Evolutionary conservation across 2,888 invertebrate genomes (phyloP).

Genomic region (Drosophila picticornis): DNA sequence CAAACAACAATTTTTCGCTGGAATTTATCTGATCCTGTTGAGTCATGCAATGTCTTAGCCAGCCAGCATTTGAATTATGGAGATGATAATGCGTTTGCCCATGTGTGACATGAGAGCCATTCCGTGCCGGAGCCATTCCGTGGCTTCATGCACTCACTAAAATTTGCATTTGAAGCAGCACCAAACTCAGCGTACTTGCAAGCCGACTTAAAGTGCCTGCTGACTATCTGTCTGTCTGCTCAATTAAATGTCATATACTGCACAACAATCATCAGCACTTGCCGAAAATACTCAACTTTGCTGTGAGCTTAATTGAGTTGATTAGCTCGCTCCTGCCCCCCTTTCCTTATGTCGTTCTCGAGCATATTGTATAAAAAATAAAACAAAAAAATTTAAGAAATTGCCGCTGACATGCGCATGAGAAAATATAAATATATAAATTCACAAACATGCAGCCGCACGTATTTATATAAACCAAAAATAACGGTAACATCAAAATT

Average conservation of each 20-base stretch:
- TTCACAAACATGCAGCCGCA: conserved; percentile 55
- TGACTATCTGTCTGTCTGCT: conserved; percentile 33
- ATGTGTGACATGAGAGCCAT: conserved; percentile 64
- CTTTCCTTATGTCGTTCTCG: conserved; percentile 16
- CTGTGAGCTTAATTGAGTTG: conserved; percentile 76
- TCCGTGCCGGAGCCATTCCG: conserved; percentile 34
- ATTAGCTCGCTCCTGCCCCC: conserved; percentile 56
- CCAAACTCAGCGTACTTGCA: conserved; percentile 46
- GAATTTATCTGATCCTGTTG: conserved; percentile 75
- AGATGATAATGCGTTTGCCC: conserved; percentile 78
- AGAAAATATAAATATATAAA: conserved; percentile 65
- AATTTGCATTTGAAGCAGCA: conserved; percentile 48
- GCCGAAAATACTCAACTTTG: conserved; percentile 35
- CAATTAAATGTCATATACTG: conserved; percentile 74
- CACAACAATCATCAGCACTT: conserved; percentile 54
- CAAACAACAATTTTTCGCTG: conserved; percentile 65
- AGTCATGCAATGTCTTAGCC: conserved; percentile 74
- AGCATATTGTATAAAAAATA: conserved; percentile 29
- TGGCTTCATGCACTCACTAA: conserved; percentile 12
- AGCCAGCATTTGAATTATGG: conserved; percentile 78
- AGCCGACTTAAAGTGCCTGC: background rate
- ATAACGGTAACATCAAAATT: conserved; percentile 75
- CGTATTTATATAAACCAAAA: conserved; percentile 62
- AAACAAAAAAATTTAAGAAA: conserved; percentile 31
- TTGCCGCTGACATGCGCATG: conserved; percentile 62